Conservation (phyloP, 2,888 invertebrate genomes). For the Caenorhabditis macrosperma region DNA sequence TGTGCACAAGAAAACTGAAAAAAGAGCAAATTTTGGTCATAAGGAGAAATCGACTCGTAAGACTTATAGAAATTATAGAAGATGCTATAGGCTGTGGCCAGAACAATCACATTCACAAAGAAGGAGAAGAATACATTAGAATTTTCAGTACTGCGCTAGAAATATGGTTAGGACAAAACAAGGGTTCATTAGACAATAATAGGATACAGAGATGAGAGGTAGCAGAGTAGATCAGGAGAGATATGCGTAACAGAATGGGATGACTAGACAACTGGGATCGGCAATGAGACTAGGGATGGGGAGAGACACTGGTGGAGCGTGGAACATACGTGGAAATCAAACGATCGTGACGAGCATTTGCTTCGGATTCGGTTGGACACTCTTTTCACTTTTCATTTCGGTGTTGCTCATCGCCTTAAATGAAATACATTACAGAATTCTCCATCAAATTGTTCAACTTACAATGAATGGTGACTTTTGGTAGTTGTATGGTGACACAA, state of each 20-base stretch:
- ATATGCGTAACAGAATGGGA: neutral
- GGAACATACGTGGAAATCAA: constrained; percentile 6
- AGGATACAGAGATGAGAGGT: neutral
- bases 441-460: neutral
- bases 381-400: constrained; percentile 37
- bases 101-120: constrained; percentile 2
- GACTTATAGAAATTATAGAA: neutral
- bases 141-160: neutral
- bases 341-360: constrained; percentile 62
- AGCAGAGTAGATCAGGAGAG: constrained; percentile 2
- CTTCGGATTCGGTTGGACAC: constrained; percentile 51
- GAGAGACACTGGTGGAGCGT: constrained; percentile 1
- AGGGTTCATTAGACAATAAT: constrained; percentile 4
- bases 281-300: neutral
- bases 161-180: constrained; percentile 11
- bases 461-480: constrained; percentile 54
- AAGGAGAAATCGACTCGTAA: neutral
- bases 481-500: constrained; percentile 62
- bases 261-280: constrained; percentile 13
- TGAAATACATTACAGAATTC: neutral
- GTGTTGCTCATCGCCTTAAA: constrained; percentile 36
- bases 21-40: neutral
- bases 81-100: neutral
- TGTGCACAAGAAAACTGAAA: neutral
- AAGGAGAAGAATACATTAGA: neutral